Evolutionary conservation across 2,888 invertebrate species (phyloP), one percentile per base, ranked within the genome.

Genomic region (Callyntrura guangdongensis): DNA sequence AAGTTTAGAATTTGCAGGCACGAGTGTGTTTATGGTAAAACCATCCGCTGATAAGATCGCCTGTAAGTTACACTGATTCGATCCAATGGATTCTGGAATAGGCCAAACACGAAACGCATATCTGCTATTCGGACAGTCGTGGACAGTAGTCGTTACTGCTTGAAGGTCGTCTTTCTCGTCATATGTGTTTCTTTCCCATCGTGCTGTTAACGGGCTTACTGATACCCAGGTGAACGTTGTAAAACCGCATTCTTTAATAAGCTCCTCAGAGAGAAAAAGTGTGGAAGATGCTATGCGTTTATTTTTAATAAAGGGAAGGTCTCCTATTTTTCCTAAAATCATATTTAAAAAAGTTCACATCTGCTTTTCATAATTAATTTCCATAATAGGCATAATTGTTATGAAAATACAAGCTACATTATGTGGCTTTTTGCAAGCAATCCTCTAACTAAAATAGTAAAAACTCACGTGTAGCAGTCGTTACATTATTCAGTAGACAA

Each of bases 161-260:
- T 69, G 14, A n/a, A 9, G 47, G 14, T 20, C 20, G 20, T 47
- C 17, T 6, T 27, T 17, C 3, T 9, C 59, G 20, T 22, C 49
- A 67, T 17, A 53, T 53, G 56, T 81, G 22, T 20, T 22, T 11
- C 8, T 36, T 25, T 1, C 27, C 45, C 69, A 53, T 12, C 27
- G 69, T 17, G 53, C 59, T 0, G 77, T 77, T 59, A 92, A 11
- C 0, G 85, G 89, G 12, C 45, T 83, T 6, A 93, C 74, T 2
- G 79, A 59, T n/a, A 92, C 91, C 93, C 93, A 93, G 49, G 85
- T 81, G 81, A 92, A 93, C 0, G 92, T 92, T 56, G 86, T 86
- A 3, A 93, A 88, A 27, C 85, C 92, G 61, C 92, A 91, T 87
- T 93, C 93, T n/a, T 86, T 89, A 14, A 93, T 93, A 27, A 93